phyloP scores from a whole-genome alignment of 2,797 vertebrate species.

The Alouatta caraya region DNA sequence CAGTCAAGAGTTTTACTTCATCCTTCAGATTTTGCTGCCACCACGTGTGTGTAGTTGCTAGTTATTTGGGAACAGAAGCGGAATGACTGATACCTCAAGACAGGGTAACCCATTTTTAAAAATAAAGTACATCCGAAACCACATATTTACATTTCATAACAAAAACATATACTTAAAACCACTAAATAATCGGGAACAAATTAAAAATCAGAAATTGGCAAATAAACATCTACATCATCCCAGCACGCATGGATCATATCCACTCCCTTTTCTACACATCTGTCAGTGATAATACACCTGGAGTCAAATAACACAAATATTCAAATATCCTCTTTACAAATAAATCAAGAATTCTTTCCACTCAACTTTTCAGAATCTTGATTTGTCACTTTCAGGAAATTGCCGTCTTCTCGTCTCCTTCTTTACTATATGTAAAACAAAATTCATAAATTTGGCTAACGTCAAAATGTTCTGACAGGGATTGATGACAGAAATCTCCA shows the following conservation, averaged over 20 bases:
- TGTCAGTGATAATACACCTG: not conserved
- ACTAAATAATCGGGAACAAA: not conserved
- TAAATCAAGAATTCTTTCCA: not conserved
- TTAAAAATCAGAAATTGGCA: not conserved
- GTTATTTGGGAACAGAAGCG: not conserved
- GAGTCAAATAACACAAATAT: not conserved
- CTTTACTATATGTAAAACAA: constrained; percentile 50
- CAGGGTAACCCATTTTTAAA: not conserved
- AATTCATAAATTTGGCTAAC: constrained; percentile 52
- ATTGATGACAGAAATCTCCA: constrained; percentile 35
- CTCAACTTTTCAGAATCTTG: constrained; percentile 2
- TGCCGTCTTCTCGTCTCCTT: not conserved
- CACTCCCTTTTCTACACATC: not conserved
- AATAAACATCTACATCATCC: not conserved
- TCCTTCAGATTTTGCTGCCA: not conserved
- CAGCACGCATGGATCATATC: not conserved
- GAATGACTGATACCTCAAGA: not conserved
- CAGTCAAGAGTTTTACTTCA: constrained; percentile 4
- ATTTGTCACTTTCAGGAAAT: constrained; percentile 50
- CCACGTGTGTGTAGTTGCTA: not conserved
- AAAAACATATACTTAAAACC: not conserved
- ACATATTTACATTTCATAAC: not conserved
- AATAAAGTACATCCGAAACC: constrained; percentile 17
- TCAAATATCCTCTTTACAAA: not conserved
- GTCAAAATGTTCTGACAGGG: constrained; percentile 53